Evolutionary conservation across 1,140 invertebrate genomes (phyloP).

Genomic region (Anoplolepis gracilipes): DNA sequence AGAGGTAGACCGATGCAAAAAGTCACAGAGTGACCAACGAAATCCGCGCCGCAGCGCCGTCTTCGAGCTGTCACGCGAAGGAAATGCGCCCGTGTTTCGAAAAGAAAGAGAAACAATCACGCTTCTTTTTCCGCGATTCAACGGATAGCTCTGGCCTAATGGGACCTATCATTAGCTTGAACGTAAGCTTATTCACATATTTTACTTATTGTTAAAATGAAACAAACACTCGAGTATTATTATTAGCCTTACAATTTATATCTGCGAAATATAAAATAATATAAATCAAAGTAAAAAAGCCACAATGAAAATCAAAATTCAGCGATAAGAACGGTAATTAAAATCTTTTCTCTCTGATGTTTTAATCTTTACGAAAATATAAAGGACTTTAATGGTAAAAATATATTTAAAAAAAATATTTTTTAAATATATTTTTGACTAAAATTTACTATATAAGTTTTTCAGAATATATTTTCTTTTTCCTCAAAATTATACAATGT

Average conservation of each 20-base stretch:
- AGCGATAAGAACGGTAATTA: not conserved
- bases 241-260: not conserved
- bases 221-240: not conserved
- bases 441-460: not conserved
- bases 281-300: not conserved
- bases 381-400: not conserved
- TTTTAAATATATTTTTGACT: not conserved
- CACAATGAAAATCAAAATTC: not conserved
- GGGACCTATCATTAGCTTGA: not conserved
- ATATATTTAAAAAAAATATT: too few species aligned
- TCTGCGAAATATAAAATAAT: not conserved
- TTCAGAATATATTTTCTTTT: not conserved
- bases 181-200: not conserved
- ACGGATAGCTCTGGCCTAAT: not conserved
- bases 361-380: not conserved
- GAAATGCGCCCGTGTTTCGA: not conserved
- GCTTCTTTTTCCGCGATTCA: not conserved
- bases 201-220: not conserved
- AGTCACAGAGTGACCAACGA: conserved; percentile 7
- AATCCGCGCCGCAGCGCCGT: not conserved
- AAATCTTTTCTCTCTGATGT: not conserved
- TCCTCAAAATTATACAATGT: not conserved
- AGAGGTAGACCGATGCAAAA: conserved; percentile 2
- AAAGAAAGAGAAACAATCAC: not conserved
- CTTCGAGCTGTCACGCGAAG: not conserved